A percentile compares a stretch with the other conserved stretches of the same genome.
phyloP scores from a whole-genome alignment of 2,888 invertebrate genomes.

The Maniola hyperantus region DNA sequence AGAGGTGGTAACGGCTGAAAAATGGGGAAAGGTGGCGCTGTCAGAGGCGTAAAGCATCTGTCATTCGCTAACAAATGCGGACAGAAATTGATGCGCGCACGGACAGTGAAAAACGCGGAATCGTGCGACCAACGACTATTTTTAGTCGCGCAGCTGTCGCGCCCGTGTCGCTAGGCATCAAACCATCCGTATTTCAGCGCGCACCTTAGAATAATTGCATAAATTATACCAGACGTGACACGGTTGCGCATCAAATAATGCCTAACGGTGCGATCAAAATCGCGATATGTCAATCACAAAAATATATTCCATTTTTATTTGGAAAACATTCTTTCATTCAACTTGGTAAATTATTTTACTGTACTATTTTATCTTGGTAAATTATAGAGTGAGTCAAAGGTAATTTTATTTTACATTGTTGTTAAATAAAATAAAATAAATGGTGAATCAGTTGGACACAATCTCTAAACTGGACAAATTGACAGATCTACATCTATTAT shows the following conservation, averaged over 20 bases:
- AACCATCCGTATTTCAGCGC: conserved; percentile 52
- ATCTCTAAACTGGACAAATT: too few relatives aligned
- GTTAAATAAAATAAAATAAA: too few relatives aligned
- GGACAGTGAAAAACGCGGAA: conserved; percentile 82
- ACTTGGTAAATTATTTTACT: too few relatives aligned
- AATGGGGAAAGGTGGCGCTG: conserved; percentile 43
- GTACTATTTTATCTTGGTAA: too few relatives aligned
- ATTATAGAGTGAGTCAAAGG: too few relatives aligned
- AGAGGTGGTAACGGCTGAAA: conserved; percentile 40
- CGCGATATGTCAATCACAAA: background rate
- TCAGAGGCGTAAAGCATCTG: conserved; percentile 75
- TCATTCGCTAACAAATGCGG: conserved; percentile 79
- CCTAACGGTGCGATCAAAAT: background rate
- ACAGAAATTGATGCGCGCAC: conserved; percentile 77
- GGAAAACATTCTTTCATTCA: too few relatives aligned
- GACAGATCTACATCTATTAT: too few relatives aligned
- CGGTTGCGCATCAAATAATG: conserved; percentile 24
- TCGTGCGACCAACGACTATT: conserved; percentile 69
- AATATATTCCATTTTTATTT: background rate
- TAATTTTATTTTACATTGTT: too few relatives aligned
- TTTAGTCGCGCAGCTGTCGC: conserved; percentile 75
- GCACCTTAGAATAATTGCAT: conserved; percentile 47
- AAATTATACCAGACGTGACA: conserved; percentile 41
- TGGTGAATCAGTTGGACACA: too few relatives aligned
- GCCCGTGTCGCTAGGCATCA: conserved; percentile 60